Base-by-base conservation (phyloP, 2,888 invertebrate species). In the Chloroclysta siterata region DNA sequence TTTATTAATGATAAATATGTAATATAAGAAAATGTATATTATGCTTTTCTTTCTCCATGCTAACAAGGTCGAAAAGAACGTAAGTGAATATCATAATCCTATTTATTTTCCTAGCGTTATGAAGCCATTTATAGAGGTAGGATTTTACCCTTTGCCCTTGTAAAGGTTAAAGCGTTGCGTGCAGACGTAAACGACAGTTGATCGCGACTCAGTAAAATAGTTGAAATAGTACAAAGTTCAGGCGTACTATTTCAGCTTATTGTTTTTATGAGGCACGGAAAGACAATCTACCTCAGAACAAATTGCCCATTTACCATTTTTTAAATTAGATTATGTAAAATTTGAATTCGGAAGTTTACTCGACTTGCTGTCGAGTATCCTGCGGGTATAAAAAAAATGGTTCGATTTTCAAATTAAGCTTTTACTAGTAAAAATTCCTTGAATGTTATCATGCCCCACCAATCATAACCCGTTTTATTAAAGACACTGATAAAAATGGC, bases 51-150 rank as follows among this genome's bases (percentile, higher is more conserved):
- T 79, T 60, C 28, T 53, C 11, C 68, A 72, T 80, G 87, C 88
- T 74, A 65, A 59, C 78, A 78, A 87, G 88, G 83, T 73, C 67
- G 11, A 80, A 78, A 58, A 69, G 63, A 68, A 75, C 78, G 89
- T 87, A 74, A 84, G 87, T 77, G 51, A 47, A 36, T 52, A 36
- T 57, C 15, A 52, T 51, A 29, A 44, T 28, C 51, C 52, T 47
- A 60, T 29, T 47, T 53, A 58, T 50, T 48, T 60, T 36, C n/a
- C 44, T 17, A 41, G 29, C 33, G 29, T 5, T 54, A 54, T 61
- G 48, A 56, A 56, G 48, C 48, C 11, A 17, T 51, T 60, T 29
- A 13, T 42, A 56, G 0, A 2, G n/a, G 46, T 44, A 48, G 28
- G 47, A 13, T 47, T 50, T 17, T 53, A 51, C 39, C 57, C 61